Evolutionary conservation across 2,797 vertebrate genomes (phyloP).

Genomic region (Anabas testudineus): DNA sequence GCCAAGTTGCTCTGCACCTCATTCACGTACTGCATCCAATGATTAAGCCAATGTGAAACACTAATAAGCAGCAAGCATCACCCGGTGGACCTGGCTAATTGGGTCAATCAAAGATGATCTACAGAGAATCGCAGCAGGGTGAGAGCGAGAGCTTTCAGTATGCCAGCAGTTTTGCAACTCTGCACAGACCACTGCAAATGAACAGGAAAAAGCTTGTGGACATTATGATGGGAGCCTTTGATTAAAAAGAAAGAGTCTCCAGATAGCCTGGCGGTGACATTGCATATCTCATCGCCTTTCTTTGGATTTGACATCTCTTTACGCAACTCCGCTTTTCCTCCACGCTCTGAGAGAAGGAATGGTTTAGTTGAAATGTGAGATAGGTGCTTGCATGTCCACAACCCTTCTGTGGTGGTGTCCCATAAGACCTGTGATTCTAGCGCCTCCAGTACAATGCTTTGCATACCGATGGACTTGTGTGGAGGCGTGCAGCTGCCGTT

Average conservation of each 20-base stretch:
- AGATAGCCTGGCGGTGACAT: slow-evolving; percentile 61
- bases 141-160: slow-evolving; percentile 56
- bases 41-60: slow-evolving; percentile 79
- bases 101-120: slow-evolving; percentile 82
- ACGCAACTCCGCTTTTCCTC: slow-evolving; percentile 30
- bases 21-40: slow-evolving; percentile 69
- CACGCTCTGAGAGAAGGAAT: slow-evolving; percentile 48
- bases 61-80: slow-evolving; percentile 80
- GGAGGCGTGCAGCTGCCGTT: slow-evolving; percentile 61
- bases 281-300: slow-evolving; percentile 59
- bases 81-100: slow-evolving; percentile 78
- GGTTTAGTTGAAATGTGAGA: slow-evolving; percentile 68
- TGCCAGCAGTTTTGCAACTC: slow-evolving; percentile 56
- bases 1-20: slow-evolving; percentile 72
- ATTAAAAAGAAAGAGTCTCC: slow-evolving; percentile 71
- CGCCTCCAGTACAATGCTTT: slow-evolving; percentile 61
- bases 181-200: slow-evolving; percentile 58
- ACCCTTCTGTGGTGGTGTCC: slow-evolving; percentile 58
- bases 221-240: slow-evolving; percentile 66
- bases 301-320: slow-evolving; percentile 68
- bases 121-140: slow-evolving; percentile 62
- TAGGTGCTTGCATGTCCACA: slow-evolving; percentile 67
- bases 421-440: slow-evolving; percentile 57
- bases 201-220: slow-evolving; percentile 60
- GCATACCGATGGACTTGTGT: slow-evolving; percentile 72